Evolutionary conservation across 2,888 invertebrate genomes (phyloP), one percentile per base, ranked within the genome.

Genomic region (Drosophila koepferae): DNA sequence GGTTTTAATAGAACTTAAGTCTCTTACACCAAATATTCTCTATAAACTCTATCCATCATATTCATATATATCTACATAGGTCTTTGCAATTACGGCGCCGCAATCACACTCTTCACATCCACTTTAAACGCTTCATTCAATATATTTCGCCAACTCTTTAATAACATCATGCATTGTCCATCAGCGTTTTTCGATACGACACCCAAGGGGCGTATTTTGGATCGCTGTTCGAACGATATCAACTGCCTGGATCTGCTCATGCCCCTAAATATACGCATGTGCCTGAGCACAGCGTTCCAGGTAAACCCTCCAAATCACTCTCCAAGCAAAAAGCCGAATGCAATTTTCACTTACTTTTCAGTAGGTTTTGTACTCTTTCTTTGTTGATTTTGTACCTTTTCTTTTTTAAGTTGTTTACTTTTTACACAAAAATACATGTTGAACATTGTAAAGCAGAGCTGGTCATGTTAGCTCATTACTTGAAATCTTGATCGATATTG

Each of bases 111-210:
- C 51, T 91, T 91, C 74, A 86, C 89, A 81, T 90, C 90, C 77
- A 79, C 91, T 46, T 69, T 92, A 38, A 87, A 88, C 69, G 92
- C 92, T 77, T 92, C 92, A 77, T 85, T 79, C 63, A 77, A 79
- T 70, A 77, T 92, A 48, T 92, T 91, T 72, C 85, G 82, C 67
- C 77, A 85, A 56, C 92, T 95, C 86, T 93, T 95, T 80, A 81
- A 91, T 69, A 93, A 93, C 87, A 91, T 95, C 80, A 91, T 96
- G 80, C 93, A 93, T 80, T 94, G 94, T 77, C 95, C 95, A 69
- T 94, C 95, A 91, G 92, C 93, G 75, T 94, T 95, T 92, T 96
- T 95, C 92, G 95, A 96, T 92, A 94, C 94, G 53, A 95, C 95
- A 79, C 96, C 96, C 28, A 91, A 94, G 82, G 96, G 96, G 82